Base-by-base conservation (phyloP, 1,140 invertebrate species). In the Homarus americanus region DNA sequence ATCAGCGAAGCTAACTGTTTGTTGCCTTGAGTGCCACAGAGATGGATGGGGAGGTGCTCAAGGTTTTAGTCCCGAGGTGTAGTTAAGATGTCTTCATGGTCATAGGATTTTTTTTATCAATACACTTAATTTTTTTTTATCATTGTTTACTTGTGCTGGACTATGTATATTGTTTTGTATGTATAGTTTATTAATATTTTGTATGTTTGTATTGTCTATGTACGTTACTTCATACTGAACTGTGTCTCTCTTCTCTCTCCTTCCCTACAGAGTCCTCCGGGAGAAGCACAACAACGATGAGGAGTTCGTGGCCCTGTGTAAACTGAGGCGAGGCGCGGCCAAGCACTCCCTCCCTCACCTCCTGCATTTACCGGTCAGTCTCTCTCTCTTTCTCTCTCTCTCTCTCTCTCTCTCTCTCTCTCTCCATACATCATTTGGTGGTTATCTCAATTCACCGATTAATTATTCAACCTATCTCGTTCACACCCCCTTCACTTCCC, bases 351-450 rank as follows among this genome's bases (percentile, higher is more conserved):
- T 95, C 10, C 93, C 93, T 4, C 92, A 93, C 32, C 93, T 95
- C 4, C 92, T 95, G 7, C 93, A 94, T 83, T 92, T 95, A 93
- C 95, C 95, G 94, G 95, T 95, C 91, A 94, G 94, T 94, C 32
- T 36, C 4, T 12, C 32, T 66, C 15, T 66, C 32, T 17, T 15
- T 38, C 41, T 66, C 58, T 36, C 9, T 82, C 53, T 38, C 41
- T 66, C 80, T 32, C 38, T 58, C 44, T 58, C 24, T 82, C 79
- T 32, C 38, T 82, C 44, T 32, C 38, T 82, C 41, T 58, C 28
- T 66, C 53, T 66, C 53, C n/a, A n/a, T n/a, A n/a, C n/a, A n/a
- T n/a, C n/a, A n/a, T n/a, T n/a, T n/a, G n/a, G n/a, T n/a, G n/a
- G n/a, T n/a, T n/a, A n/a, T n/a, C n/a, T n/a, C n/a, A n/a, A n/a